These are phyloP conservation scores for Pseudoips prasinana DNA, from an alignment of 2,888 invertebrate species.

Conservation along the genomic window DNA sequence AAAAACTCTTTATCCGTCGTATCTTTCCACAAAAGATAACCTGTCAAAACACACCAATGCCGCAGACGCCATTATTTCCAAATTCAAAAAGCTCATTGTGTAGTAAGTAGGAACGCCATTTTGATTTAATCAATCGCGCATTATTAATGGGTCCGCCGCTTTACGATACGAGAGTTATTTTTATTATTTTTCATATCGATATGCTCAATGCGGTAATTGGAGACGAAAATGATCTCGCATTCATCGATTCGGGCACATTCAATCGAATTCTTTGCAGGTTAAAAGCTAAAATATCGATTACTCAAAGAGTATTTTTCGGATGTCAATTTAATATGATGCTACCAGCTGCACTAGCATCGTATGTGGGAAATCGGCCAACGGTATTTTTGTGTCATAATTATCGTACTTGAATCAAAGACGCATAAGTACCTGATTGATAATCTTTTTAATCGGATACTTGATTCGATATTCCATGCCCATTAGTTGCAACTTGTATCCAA, in stretches of 20 bases:
- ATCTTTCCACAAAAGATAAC: constrained; percentile 40
- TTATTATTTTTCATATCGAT: constrained; percentile 35
- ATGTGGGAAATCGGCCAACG: constrained; percentile 38
- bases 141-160: constrained; percentile 51
- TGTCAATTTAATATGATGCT: constrained; percentile 37
- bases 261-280: constrained; percentile 21
- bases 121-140: constrained; percentile 57
- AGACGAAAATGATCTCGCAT: constrained; percentile 34
- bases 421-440: constrained; percentile 51
- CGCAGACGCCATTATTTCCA: constrained; percentile 42
- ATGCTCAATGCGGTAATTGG: constrained; percentile 39
- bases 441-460: constrained; percentile 51
- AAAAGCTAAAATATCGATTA: constrained; percentile 40
- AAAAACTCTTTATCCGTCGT: constrained; percentile 35
- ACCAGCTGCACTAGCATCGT: constrained; percentile 16
- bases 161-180: constrained; percentile 34
- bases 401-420: constrained; percentile 48
- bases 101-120: constrained; percentile 45
- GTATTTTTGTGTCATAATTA: constrained; percentile 49
- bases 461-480: constrained; percentile 43
- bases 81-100: constrained; percentile 51
- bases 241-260: constrained; percentile 24
- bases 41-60: constrained; percentile 49
- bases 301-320: constrained; percentile 29
- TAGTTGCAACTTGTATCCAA: constrained; percentile 35